phyloP scores from a whole-genome alignment of 2,888 invertebrate genomes.

The Hypena proboscidalis region DNA sequence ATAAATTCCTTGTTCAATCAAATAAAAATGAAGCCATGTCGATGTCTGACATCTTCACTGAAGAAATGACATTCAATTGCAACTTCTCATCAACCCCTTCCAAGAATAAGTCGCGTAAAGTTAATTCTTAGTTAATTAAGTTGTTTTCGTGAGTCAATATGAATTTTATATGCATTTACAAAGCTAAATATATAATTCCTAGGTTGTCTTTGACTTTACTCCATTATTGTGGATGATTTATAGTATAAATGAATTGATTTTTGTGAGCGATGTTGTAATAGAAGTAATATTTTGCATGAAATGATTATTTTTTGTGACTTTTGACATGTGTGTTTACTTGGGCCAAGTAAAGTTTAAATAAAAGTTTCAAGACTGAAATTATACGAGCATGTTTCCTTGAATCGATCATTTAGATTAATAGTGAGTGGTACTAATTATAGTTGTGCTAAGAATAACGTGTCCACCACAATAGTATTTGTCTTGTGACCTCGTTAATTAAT shows the following conservation, averaged over 20 bases:
- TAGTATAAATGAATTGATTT: constrained; percentile 51
- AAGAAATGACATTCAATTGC: constrained; percentile 76
- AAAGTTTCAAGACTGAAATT: constrained; percentile 61
- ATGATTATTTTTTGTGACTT: constrained; percentile 56
- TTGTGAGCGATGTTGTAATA: constrained; percentile 38
- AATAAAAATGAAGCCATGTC: constrained; percentile 72
- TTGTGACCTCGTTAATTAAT: constrained; percentile 53
- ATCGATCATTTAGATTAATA: constrained; percentile 31
- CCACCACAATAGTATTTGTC: constrained; percentile 49
- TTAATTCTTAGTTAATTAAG: constrained; percentile 47
- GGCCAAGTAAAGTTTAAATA: constrained; percentile 63
- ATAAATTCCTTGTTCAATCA: constrained; percentile 58
- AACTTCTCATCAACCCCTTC: constrained; percentile 82
- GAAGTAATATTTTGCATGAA: constrained; percentile 61
- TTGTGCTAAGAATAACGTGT: constrained; percentile 24
- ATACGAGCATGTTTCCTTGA: constrained; percentile 28
- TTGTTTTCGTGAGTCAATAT: constrained; percentile 42
- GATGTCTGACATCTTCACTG: constrained; percentile 76
- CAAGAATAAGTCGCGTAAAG: constrained; percentile 72
- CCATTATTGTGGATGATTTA: constrained; percentile 69
- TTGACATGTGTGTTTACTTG: constrained; percentile 62
- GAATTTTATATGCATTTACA: constrained; percentile 71
- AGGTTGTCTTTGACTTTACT: constrained; percentile 57
- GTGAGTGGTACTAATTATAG: constrained; percentile 24
- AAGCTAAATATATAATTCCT: constrained; percentile 47